Conservation (phyloP, 2,888 invertebrate species). For the Anticlea derivata region DNA sequence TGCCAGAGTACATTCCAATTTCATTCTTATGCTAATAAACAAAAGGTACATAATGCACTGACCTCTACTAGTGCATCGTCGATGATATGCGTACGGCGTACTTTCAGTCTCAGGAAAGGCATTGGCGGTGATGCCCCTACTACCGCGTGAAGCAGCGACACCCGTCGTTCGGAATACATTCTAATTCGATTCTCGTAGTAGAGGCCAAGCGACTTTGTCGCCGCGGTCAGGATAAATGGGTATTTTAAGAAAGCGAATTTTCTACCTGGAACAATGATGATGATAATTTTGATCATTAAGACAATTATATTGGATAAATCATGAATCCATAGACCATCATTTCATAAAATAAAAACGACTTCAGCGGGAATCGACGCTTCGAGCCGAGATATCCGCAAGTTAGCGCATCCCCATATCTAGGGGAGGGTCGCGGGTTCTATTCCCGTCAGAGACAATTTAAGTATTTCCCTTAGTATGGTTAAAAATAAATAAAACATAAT, state of each 20-base stretch:
- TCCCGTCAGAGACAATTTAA: too few species aligned
- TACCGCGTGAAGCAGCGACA: slow-evolving; percentile 92
- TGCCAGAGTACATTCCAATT: not conserved
- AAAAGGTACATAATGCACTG: slow-evolving; percentile 38
- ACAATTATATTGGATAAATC: too few species aligned
- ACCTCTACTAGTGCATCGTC: slow-evolving; percentile 96
- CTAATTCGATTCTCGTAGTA: slow-evolving; percentile 97
- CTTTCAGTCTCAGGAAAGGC: slow-evolving; percentile 93
- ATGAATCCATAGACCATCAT: too few species aligned
- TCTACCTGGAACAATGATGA: slow-evolving; percentile 60
- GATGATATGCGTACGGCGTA: slow-evolving; percentile 93
- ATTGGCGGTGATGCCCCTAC: slow-evolving; percentile 92
- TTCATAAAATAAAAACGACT: too few species aligned
- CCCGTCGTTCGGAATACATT: slow-evolving; percentile 96
- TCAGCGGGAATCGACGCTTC: too few species aligned
- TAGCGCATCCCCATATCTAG: too few species aligned
- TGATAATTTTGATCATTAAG: too few species aligned
- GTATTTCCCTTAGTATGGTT: too few species aligned
- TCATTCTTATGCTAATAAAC: too few species aligned
- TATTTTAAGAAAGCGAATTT: slow-evolving; percentile 96
- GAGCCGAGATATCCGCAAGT: too few species aligned
- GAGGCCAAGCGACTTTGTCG: slow-evolving; percentile 94
- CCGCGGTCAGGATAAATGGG: slow-evolving; percentile 95
- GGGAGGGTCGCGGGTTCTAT: too few species aligned
- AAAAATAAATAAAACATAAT: too few species aligned